phyloP scores from a whole-genome alignment of 2,797 vertebrate species.

The Phataginus tricuspis region DNA sequence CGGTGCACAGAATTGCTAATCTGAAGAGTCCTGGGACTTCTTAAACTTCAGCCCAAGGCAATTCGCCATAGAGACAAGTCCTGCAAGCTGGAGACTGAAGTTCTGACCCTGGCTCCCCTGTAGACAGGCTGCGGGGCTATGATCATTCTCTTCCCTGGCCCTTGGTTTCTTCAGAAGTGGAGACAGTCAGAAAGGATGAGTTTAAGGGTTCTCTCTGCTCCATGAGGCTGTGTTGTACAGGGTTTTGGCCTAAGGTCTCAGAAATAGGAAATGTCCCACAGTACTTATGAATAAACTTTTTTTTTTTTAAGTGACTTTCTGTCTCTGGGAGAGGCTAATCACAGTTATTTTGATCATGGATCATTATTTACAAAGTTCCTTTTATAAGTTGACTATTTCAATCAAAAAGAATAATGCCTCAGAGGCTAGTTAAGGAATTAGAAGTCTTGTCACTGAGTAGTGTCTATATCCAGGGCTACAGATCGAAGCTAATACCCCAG shows the following conservation, averaged over 20 bases:
- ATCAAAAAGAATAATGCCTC: constrained; percentile 27
- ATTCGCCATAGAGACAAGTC: not conserved
- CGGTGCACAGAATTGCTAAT: not conserved
- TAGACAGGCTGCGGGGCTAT: not conserved
- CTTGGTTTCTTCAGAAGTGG: not conserved
- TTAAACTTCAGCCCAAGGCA: not conserved
- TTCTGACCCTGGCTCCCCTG: not conserved
- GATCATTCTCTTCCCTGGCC: not conserved
- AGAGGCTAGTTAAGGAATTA: constrained; percentile 58
- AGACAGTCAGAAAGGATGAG: not conserved
- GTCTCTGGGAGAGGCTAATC: constrained; percentile 25
- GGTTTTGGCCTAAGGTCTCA: constrained; percentile 44
- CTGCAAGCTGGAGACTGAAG: not conserved
- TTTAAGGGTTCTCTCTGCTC: constrained; percentile 26
- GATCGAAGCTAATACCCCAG: not conserved
- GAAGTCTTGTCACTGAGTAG: constrained; percentile 32
- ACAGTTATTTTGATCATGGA: constrained; percentile 13
- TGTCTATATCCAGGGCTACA: constrained; percentile 20
- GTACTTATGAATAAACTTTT: not conserved
- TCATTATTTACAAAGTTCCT: constrained; percentile 57
- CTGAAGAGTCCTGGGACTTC: not conserved
- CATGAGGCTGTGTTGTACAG: not conserved
- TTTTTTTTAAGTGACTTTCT: constrained; percentile 9
- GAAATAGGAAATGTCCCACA: not conserved
- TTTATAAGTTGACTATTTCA: constrained; percentile 41